Evolutionary conservation across 2,888 invertebrate genomes (phyloP).

Genomic region (Arrhopalites spinosus): DNA sequence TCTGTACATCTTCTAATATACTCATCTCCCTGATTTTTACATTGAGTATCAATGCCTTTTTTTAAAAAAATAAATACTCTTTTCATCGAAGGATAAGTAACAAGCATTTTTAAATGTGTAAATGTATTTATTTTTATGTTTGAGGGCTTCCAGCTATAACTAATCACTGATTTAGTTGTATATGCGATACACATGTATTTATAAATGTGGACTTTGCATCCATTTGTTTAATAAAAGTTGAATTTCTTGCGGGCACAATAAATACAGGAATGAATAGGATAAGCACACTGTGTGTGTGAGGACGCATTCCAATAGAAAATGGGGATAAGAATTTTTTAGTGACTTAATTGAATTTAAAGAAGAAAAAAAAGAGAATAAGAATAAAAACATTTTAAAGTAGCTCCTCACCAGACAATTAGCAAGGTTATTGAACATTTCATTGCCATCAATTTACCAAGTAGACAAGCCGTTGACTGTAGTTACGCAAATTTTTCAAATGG

Average conservation of each 20-base stretch:
- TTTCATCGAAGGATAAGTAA: no score
- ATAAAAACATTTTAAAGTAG: background rate
- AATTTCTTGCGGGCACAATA: background rate
- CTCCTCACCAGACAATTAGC: constrained; percentile 10
- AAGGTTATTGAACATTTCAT: constrained; percentile 43
- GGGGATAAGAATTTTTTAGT: background rate
- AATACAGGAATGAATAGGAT: background rate
- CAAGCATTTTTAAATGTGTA: no score
- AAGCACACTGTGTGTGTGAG: background rate
- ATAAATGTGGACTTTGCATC: background rate
- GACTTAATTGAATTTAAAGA: constrained; percentile 2
- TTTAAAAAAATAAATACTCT: no score
- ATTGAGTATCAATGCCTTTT: background rate
- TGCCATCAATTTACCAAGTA: constrained; percentile 41
- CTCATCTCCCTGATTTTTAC: background rate
- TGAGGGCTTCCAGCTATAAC: no score
- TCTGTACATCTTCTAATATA: background rate
- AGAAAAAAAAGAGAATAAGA: background rate
- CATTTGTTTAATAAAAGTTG: no score
- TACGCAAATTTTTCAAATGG: constrained; percentile 40
- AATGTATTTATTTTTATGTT: background rate
- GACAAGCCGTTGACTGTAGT: constrained; percentile 37
- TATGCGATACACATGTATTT: no score
- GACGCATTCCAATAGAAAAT: background rate
- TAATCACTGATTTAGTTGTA: no score